Evolutionary conservation across 2,888 invertebrate species (phyloP).

Genomic region (Pseudoips prasinana): DNA sequence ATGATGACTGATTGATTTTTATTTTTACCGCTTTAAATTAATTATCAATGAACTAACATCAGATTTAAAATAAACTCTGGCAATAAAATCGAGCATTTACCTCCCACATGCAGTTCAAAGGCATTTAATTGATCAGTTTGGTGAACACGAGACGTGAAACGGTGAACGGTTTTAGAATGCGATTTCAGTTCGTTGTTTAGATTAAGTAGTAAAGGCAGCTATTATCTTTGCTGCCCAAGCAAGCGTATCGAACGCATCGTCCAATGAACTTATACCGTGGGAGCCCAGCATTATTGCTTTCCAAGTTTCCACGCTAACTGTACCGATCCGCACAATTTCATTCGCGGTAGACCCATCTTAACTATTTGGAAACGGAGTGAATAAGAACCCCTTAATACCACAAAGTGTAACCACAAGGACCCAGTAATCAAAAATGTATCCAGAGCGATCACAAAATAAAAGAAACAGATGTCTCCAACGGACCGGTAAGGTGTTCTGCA

Average conservation of each 20-base stretch:
- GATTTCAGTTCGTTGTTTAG: constrained; percentile 21
- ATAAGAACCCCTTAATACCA: constrained; percentile 26
- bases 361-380: constrained; percentile 30
- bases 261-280: constrained; percentile 69
- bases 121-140: constrained; percentile 43
- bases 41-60: constrained; percentile 6
- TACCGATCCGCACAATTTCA: constrained; percentile 56
- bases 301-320: constrained; percentile 63
- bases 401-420: constrained; percentile 40
- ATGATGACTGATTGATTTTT: constrained; percentile 13
- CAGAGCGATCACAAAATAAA: constrained; percentile 24
- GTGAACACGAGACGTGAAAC: constrained; percentile 38
- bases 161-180: constrained; percentile 18
- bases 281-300: constrained; percentile 66
- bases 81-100: constrained; percentile 29
- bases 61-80: constrained; percentile 9
- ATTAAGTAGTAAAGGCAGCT: constrained; percentile 27
- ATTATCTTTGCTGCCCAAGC: constrained; percentile 48
- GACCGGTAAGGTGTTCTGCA: constrained; percentile 3
- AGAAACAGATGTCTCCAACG: constrained; percentile 29
- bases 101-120: constrained; percentile 38
- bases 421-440: constrained; percentile 22
- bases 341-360: constrained; percentile 43
- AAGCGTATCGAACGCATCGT: constrained; percentile 61
- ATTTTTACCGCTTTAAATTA: constrained; percentile 9